Conservation (phyloP, 2,888 invertebrate species). For the Drosophila rellima region DNA sequence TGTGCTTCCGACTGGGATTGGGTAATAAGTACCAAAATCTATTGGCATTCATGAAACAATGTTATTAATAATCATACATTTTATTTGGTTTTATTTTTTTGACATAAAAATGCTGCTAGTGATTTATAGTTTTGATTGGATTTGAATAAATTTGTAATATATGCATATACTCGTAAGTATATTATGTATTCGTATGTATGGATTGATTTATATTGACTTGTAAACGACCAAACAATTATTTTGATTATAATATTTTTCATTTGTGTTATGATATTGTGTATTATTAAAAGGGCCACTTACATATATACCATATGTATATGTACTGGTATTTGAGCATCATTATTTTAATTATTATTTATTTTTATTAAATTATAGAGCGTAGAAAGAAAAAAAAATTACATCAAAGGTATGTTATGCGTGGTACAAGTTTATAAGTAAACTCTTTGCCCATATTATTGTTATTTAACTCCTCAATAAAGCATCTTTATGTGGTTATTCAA, state of each 20-base stretch:
- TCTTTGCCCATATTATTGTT: not conserved
- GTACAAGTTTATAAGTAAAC: conserved; percentile 24
- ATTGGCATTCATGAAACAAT: conserved; percentile 48
- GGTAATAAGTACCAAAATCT: not conserved
- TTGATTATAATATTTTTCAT: conserved; percentile 34
- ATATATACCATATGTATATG: conserved; percentile 10
- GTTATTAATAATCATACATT: conserved; percentile 72
- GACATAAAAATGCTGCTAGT: conserved; percentile 79
- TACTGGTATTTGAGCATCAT: conserved; percentile 32
- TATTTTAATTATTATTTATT: conserved; percentile 22
- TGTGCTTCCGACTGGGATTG: conserved; percentile 68
- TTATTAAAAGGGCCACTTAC: conserved; percentile 23
- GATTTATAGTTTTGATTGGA: conserved; percentile 70
- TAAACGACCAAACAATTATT: conserved; percentile 70
- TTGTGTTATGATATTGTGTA: conserved; percentile 25
- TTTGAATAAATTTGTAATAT: conserved; percentile 72
- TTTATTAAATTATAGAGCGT: conserved; percentile 36
- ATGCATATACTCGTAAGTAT: conserved; percentile 38
- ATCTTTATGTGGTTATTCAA: conserved; percentile 19
- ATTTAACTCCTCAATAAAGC: conserved; percentile 18
- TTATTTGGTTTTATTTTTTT: conserved; percentile 69
- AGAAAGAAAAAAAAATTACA: conserved; percentile 50
- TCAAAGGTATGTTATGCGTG: conserved; percentile 28
- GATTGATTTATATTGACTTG: conserved; percentile 63
- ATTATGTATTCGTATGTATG: conserved; percentile 34